Base-by-base conservation (phyloP, 2,888 invertebrate species). In the Plagodis pulveraria region DNA sequence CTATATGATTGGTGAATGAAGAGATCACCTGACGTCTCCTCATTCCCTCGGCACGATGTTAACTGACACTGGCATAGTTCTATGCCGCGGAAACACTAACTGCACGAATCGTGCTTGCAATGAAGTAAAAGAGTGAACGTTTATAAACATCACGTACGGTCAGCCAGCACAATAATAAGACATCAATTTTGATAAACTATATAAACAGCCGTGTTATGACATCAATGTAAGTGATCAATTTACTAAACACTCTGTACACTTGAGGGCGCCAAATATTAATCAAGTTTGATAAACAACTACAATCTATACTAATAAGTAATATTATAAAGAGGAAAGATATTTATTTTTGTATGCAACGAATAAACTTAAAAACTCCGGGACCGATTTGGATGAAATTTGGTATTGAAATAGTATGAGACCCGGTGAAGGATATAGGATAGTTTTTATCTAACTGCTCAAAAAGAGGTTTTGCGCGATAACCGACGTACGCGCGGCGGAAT, bases 131-230 rank as follows among this genome's bases (percentile, higher is more conserved):
- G 81, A 78, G 70, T 70, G 67, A 72, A 73, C 78, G 84, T 86
- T 88, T 89, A 84, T 84, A 87, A 89, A 86, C 86, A 89, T 71
- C 56, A 51, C 46, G 84, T 83, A 87, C 75, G 70, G 84, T 78
- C 80, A 77, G 82, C 64, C 58, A 53, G 69, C 66, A 79, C 75
- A 82, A 54, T 54, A 50, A 43, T 54, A 50, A 43, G 56, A 57
- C 45, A 56, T 56, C 38, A 50, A 50, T 50, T 55, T 50, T 47
- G 50, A 59, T 58, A 50, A 58, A 51, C 43, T 50, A 47, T 34
- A 34, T 22, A 51, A 35, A 51, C 55, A 38, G 47, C 7, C 33
- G 9, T 59, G 47, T 51, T 54, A 36, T 48, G 46, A 46, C 35
- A 50, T 50, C n/a, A 45, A 32, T 12, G 38, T 33, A 41, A 53